phyloP scores from a whole-genome alignment of 2,797 vertebrate species.

The Chaunax sp. region DNA sequence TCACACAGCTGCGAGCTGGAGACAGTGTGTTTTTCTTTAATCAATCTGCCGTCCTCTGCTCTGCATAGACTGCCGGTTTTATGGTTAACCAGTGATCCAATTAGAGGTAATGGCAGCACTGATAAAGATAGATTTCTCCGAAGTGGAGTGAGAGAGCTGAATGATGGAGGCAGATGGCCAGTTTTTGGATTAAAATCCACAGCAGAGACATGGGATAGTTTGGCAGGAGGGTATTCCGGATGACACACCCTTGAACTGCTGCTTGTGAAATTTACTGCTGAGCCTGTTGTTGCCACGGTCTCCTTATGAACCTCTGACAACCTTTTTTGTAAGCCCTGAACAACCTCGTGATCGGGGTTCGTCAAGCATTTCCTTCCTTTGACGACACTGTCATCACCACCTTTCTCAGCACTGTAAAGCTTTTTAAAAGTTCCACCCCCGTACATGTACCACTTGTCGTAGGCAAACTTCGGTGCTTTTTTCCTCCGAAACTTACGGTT shows the following conservation, averaged over 20 bases:
- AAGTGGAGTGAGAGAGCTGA: constrained; percentile 54
- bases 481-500: constrained; percentile 83
- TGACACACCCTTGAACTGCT: constrained; percentile 34
- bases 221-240: constrained; percentile 34
- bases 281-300: constrained; percentile 21
- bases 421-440: constrained; percentile 93
- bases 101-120: constrained; percentile 42
- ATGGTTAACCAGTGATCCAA: constrained; percentile 41
- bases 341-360: constrained; percentile 59
- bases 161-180: constrained; percentile 31
- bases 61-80: constrained; percentile 33
- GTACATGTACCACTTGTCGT: constrained; percentile 97
- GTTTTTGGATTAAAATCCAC: constrained; percentile 43
- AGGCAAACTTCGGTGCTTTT: constrained; percentile 91
- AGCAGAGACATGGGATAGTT: constrained; percentile 26
- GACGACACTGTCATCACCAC: constrained; percentile 45
- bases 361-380: constrained; percentile 72
- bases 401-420: constrained; percentile 87
- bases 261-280: constrained; percentile 34
- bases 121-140: constrained; percentile 66
- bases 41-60: constrained; percentile 37
- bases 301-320: constrained; percentile 40
- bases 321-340: constrained; percentile 59
- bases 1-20: constrained; percentile 38
- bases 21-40: constrained; percentile 27